phyloP scores from a whole-genome alignment of 2,797 vertebrate species.

The Artibeus lituratus region DNA sequence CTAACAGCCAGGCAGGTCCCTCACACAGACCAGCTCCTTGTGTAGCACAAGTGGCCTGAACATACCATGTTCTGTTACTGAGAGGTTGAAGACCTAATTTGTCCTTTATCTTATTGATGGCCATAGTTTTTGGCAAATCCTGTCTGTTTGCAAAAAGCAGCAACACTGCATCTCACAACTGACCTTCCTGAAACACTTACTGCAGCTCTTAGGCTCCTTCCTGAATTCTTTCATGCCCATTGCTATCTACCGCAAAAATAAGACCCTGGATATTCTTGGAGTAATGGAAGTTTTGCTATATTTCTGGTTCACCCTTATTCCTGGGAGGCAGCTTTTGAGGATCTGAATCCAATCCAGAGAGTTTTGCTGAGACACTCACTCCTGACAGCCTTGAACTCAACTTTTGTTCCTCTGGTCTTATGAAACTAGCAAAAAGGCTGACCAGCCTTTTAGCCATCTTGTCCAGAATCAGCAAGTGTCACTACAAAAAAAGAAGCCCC shows the following conservation, averaged over 20 bases:
- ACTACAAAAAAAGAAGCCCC: neutral
- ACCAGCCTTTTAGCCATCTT: neutral
- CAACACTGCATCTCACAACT: slow-evolving; percentile 87
- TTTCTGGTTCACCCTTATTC: neutral
- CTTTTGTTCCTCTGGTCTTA: neutral
- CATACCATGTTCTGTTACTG: slow-evolving; percentile 91
- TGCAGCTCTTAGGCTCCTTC: slow-evolving; percentile 91
- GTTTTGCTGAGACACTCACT: neutral
- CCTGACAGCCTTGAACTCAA: neutral
- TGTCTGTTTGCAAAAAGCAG: slow-evolving; percentile 97
- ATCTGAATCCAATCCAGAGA: neutral
- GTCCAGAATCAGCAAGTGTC: neutral
- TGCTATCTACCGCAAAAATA: slow-evolving; percentile 96
- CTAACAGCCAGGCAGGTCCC: slow-evolving; percentile 95
- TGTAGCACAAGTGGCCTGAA: slow-evolving; percentile 93
- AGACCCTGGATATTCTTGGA: slow-evolving; percentile 84
- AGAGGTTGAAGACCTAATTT: slow-evolving; percentile 89
- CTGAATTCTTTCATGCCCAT: slow-evolving; percentile 92
- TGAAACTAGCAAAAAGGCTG: neutral
- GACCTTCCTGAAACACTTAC: neutral
- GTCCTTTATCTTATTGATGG: slow-evolving; percentile 91
- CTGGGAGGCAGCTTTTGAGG: neutral
- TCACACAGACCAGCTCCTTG: slow-evolving; percentile 93
- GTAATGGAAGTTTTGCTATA: neutral
- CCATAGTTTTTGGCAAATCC: slow-evolving; percentile 93